These are phyloP conservation scores for Danaus plexippus DNA, from an alignment of 1,140 invertebrate species.

Conservation along the genomic window DNA sequence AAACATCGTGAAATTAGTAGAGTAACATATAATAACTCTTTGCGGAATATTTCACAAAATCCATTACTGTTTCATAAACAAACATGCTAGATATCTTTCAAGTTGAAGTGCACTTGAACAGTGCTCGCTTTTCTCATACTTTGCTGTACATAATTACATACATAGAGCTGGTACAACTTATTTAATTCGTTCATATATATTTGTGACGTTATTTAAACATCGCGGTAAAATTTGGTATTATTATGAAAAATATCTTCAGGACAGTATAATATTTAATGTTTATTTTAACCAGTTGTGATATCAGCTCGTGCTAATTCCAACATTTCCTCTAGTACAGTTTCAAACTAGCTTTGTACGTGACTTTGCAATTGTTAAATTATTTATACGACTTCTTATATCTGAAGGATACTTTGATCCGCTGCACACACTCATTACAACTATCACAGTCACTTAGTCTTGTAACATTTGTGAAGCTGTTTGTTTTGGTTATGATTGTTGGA, in stretches of 20 bases:
- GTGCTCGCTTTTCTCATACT: conserved; percentile 16
- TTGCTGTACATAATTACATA: conserved; percentile 13
- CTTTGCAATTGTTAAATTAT: conserved; percentile 45
- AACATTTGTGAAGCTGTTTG: too few relatives aligned
- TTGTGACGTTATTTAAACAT: not conserved
- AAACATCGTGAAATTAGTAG: too few relatives aligned
- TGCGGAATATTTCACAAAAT: too few relatives aligned
- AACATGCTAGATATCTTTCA: too few relatives aligned
- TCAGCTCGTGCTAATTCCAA: conserved; percentile 23
- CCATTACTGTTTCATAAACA: too few relatives aligned
- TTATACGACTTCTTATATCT: conserved; percentile 37
- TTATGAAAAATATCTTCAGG: conserved; percentile 1
- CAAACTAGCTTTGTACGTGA: conserved; percentile 46
- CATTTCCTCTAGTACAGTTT: conserved; percentile 32
- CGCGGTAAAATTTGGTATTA: not conserved
- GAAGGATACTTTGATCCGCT: conserved; percentile 15
- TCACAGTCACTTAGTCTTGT: conserved; percentile 1
- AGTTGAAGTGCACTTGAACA: conserved; percentile 12
- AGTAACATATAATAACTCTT: too few relatives aligned
- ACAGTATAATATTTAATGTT: not conserved
- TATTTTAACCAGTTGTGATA: conserved; percentile 1
- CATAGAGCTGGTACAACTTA: conserved; percentile 12
- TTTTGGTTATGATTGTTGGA: too few relatives aligned
- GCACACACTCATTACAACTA: conserved; percentile 7
- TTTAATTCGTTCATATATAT: not conserved